phyloP scores from a whole-genome alignment of 2,113 vertebrate species.

The Aspidoscelis tigris region DNA sequence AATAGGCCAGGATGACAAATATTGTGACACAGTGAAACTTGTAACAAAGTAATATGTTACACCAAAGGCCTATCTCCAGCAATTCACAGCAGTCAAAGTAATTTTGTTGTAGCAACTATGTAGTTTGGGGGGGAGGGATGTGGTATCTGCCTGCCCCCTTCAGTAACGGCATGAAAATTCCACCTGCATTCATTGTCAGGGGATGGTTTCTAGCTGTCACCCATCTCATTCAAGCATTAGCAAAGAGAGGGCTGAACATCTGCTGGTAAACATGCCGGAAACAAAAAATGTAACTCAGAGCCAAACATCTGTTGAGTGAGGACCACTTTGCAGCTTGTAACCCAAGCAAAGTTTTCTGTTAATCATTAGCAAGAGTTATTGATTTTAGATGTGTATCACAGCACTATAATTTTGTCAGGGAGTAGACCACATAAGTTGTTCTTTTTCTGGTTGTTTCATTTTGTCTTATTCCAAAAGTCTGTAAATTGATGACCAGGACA shows the following conservation, averaged over 20 bases:
- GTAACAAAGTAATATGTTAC: background rate
- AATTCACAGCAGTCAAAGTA: background rate
- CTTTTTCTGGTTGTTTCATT: constrained; percentile 91
- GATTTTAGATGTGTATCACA: constrained; percentile 92
- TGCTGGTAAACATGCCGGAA: constrained; percentile 89
- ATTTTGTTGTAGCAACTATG: background rate
- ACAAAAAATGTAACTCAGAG: constrained; percentile 84
- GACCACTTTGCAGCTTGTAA: constrained; percentile 87
- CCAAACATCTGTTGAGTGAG: constrained; percentile 87
- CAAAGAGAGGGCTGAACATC: constrained; percentile 84
- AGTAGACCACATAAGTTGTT: constrained; percentile 89
- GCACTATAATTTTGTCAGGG: constrained; percentile 89
- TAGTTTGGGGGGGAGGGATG: background rate
- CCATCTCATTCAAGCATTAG: constrained; percentile 77
- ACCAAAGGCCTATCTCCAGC: background rate
- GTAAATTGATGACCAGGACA: constrained; percentile 90
- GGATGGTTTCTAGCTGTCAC: constrained; percentile 81
- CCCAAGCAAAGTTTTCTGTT: constrained; percentile 87
- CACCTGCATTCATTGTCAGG: constrained; percentile 84
- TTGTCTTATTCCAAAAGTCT: constrained; percentile 90
- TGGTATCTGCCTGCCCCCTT: constrained; percentile 51
- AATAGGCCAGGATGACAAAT: background rate
- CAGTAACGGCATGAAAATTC: constrained; percentile 77
- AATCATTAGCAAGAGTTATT: constrained; percentile 90
- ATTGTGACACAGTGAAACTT: background rate